Evolutionary conservation across 2,113 vertebrate genomes (phyloP), one percentile per base, ranked within the genome.

Genomic region (Callochromis pleurospilus): DNA sequence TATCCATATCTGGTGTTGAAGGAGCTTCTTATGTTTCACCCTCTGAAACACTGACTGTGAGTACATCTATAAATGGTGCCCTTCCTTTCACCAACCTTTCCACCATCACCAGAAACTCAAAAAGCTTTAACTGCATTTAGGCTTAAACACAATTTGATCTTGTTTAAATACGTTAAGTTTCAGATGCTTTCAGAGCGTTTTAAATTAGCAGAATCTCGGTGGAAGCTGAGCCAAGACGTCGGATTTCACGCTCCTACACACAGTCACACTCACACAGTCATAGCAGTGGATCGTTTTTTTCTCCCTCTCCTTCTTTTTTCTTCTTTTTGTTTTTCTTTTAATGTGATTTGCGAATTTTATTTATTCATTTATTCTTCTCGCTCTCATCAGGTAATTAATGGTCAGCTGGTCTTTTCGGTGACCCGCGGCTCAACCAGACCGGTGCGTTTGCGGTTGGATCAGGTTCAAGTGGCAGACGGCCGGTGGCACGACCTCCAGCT

Each of bases 401-500:
- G 99, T 53, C 96, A 98, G 93, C 96, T 99, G 73, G 98, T 98
- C 65, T 97, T 99, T 95, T 96, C 95, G 1, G 97, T 99, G 90
- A 97, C 96, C 82, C 96, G 96, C 3, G 97, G 97, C 5, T 96
- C 97, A 0, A 96, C 97, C 29, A 97, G 94, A 82, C 96, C 96
- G 14, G 97, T 97, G 88, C 97, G 96, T 70, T 95, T 99, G 82
- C 95, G 98, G 14, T 95, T 99, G 92, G 98, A 99, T 94, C 97
- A 98, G 93, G 96, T 98, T 93, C 96, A 88, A 81, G 97, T 99
- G 93, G 97, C 96, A 10, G 98, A 99, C 17, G 99, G 99, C 36
- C 97, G 80, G 21, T 99, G 99, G 99, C 99, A 99, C 0, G 98
- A 99, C 94, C 95, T 99, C 45, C 98, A 98, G 90, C 96, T 99